These are phyloP conservation scores for Gryllus bimaculatus DNA, from an alignment of 1,140 invertebrate genomes.

Conservation along the genomic window DNA sequence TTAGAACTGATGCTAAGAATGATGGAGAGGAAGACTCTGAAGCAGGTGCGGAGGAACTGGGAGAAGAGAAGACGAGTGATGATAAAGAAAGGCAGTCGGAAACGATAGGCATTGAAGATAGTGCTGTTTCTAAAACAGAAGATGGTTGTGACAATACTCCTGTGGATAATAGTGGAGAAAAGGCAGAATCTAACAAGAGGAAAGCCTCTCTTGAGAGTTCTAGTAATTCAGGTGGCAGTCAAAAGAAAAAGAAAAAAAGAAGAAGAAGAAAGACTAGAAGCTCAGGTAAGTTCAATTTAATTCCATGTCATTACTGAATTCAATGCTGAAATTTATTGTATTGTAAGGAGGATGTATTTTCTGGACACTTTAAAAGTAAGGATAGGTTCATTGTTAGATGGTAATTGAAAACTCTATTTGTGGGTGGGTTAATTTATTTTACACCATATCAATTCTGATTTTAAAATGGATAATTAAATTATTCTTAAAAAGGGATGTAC, in stretches of 20 bases:
- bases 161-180: not conserved
- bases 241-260: conserved; percentile 12
- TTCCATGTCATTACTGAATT: no score
- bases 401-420: no score
- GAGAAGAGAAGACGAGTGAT: not conserved
- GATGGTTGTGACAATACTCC: not conserved
- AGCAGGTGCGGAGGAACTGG: not conserved
- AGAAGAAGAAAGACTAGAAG: not conserved
- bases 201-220: conserved; percentile 6
- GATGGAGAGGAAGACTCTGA: not conserved
- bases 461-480: no score
- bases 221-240: conserved; percentile 6
- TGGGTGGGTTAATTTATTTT: no score
- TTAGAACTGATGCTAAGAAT: not conserved
- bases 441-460: no score
- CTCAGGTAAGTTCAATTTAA: not conserved
- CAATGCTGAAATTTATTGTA: not conserved
- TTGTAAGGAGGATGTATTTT: not conserved
- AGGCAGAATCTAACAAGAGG: conserved; percentile 10
- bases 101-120: not conserved
- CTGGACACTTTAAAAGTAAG: not conserved
- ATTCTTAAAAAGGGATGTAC: no score
- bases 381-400: no score
- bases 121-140: not conserved
- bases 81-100: conserved; percentile 2